phyloP scores from a whole-genome alignment of 2,888 invertebrate species.

The Chaetoderma sp. region DNA sequence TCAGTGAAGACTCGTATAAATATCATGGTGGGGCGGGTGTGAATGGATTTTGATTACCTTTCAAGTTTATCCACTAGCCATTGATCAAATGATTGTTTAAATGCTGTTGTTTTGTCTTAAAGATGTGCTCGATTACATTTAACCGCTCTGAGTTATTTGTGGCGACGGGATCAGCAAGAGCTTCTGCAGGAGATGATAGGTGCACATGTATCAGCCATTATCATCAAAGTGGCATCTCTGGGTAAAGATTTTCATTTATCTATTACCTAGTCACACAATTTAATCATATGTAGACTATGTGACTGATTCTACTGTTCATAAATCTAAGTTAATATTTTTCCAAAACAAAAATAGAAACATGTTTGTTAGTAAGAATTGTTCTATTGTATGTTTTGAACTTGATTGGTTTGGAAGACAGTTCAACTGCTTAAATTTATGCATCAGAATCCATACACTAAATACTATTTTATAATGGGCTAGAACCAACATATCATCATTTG shows the following conservation, averaged over 20 bases:
- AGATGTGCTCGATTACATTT: slow-evolving; percentile 92
- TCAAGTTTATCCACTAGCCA: no score
- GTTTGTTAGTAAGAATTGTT: no score
- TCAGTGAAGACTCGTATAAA: no score
- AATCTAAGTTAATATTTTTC: no score
- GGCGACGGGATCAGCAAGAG: slow-evolving; percentile 95
- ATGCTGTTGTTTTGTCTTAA: slow-evolving; percentile 34
- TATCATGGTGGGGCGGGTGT: no score
- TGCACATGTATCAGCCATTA: slow-evolving; percentile 89
- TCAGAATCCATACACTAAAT: no score
- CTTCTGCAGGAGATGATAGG: slow-evolving; percentile 96
- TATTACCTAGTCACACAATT: background rate
- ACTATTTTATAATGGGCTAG: no score
- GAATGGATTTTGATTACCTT: no score
- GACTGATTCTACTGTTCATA: background rate
- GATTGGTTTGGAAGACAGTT: background rate
- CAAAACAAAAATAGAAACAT: no score
- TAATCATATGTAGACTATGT: background rate
- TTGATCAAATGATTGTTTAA: background rate
- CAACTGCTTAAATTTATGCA: background rate
- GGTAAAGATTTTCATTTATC: slow-evolving; percentile 54
- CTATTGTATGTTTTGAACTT: background rate
- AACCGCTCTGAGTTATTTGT: slow-evolving; percentile 90
- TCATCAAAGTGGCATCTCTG: slow-evolving; percentile 97
- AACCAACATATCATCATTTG: no score